A percentile compares a stretch with the other conserved stretches of the same genome.
Evolutionary conservation across 2,113 vertebrate species (phyloP).

Genomic region (Oryzias melastigma): DNA sequence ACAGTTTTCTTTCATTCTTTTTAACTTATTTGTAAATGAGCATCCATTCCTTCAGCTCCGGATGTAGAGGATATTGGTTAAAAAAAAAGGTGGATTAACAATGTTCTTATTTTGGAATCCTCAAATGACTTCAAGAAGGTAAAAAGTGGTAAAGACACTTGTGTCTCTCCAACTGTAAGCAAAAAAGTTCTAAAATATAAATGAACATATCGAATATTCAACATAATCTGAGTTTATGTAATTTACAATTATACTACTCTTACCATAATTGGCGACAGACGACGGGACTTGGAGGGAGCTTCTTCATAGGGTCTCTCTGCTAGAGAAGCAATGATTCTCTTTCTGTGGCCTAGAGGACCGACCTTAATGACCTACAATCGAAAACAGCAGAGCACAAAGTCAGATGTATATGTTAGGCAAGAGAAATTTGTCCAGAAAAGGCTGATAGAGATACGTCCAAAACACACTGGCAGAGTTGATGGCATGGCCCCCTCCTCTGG

Average conservation of each 20-base stretch:
- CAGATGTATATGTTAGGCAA: slow-evolving; percentile 23
- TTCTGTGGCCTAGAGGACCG: slow-evolving; percentile 92
- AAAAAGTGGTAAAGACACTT: too few species aligned
- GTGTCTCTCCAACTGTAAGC: too few species aligned
- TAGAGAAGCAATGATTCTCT: slow-evolving; percentile 93
- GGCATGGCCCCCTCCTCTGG: slow-evolving; percentile 44
- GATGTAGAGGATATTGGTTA: too few species aligned
- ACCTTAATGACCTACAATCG: slow-evolving; percentile 88
- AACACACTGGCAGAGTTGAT: slow-evolving; percentile 44
- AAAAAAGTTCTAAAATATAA: background rate
- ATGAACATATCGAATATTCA: background rate
- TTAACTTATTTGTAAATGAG: too few species aligned
- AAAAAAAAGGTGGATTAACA: too few species aligned
- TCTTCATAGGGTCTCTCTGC: slow-evolving; percentile 94
- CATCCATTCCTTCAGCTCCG: too few species aligned
- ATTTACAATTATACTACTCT: slow-evolving; percentile 49
- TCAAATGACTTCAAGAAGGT: too few species aligned
- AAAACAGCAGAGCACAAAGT: slow-evolving; percentile 18
- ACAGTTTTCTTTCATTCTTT: too few species aligned
- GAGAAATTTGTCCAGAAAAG: slow-evolving; percentile 21
- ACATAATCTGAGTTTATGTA: background rate
- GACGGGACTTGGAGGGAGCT: slow-evolving; percentile 89
- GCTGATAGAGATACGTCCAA: slow-evolving; percentile 45
- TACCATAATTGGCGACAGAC: slow-evolving; percentile 93
- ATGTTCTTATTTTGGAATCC: too few species aligned